Conservation (phyloP, 2,797 vertebrate species). For the Artibeus lituratus region DNA sequence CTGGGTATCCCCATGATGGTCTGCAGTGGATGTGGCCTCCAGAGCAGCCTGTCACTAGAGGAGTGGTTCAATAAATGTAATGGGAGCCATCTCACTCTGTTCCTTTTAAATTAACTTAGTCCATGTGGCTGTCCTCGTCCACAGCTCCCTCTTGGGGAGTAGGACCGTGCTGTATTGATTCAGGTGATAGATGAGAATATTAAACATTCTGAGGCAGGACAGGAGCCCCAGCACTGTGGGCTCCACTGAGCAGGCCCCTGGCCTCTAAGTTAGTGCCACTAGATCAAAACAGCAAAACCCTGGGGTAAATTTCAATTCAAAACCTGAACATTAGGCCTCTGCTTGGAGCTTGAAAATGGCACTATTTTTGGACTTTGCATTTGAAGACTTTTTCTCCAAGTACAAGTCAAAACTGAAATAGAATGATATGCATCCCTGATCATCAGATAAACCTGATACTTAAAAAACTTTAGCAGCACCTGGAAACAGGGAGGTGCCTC, state of each 20-base stretch:
- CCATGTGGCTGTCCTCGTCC: constrained; percentile 73
- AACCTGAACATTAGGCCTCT: not conserved
- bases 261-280: constrained; percentile 49
- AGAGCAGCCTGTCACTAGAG: constrained; percentile 45
- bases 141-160: constrained; percentile 76
- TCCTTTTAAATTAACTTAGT: constrained; percentile 83
- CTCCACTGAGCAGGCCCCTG: constrained; percentile 42
- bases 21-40: constrained; percentile 63
- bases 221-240: constrained; percentile 30
- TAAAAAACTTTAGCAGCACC: not conserved
- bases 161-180: constrained; percentile 75
- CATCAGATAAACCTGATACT: not conserved
- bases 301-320: constrained; percentile 37
- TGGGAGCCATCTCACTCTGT: constrained; percentile 80
- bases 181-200: constrained; percentile 80
- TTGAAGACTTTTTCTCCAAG: not conserved
- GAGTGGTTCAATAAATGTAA: constrained; percentile 78
- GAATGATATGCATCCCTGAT: constrained; percentile 21
- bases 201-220: constrained; percentile 69
- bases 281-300: constrained; percentile 40
- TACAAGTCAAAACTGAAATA: not conserved
- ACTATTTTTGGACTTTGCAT: not conserved
- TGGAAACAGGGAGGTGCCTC: not conserved
- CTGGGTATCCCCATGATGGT: constrained; percentile 22
- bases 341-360: constrained; percentile 2